phyloP scores from a whole-genome alignment of 2,797 vertebrate genomes.

The Manis crassicaudata region DNA sequence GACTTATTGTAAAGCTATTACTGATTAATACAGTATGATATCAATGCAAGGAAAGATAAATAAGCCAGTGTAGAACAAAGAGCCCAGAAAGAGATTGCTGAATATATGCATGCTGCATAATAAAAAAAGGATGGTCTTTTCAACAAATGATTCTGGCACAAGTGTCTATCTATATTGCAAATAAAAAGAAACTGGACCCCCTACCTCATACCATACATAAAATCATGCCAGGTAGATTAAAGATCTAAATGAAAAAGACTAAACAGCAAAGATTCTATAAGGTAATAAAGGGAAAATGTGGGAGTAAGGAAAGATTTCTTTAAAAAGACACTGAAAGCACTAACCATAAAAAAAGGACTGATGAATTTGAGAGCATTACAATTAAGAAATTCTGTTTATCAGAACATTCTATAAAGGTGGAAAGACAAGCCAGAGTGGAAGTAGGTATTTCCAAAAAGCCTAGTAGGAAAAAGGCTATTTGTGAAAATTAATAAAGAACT shows the following conservation, averaged over 20 bases:
- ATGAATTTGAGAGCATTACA: neutral
- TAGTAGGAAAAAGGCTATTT: neutral
- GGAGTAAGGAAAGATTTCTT: neutral
- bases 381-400: neutral
- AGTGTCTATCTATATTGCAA: neutral
- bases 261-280: neutral
- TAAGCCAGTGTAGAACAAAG: neutral
- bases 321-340: neutral
- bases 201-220: no score
- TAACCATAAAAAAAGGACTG: neutral
- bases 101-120: neutral
- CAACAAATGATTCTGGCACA: neutral
- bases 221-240: neutral
- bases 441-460: neutral
- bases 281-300: neutral
- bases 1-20: neutral
- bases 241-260: neutral
- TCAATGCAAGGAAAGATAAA: neutral
- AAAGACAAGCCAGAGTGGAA: neutral
- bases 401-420: neutral
- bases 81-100: neutral
- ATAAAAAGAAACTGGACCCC: neutral
- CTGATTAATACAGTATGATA: neutral
- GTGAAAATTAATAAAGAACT: slow-evolving; percentile 1
- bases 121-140: neutral